phyloP scores from a whole-genome alignment of 2,888 invertebrate species.

The Dryobota labecula region DNA sequence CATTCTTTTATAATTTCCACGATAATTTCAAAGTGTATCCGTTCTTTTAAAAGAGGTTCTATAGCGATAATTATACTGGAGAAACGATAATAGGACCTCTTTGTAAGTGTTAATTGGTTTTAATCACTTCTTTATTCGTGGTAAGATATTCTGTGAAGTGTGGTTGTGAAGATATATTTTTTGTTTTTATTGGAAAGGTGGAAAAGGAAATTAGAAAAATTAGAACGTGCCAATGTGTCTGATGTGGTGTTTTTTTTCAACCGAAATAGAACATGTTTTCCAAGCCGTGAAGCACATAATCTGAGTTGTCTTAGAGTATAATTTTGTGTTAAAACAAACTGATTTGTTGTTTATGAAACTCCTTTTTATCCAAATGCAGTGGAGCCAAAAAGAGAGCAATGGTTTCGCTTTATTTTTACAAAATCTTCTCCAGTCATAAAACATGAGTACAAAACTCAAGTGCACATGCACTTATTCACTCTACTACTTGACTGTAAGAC shows the following conservation, averaged over 20 bases:
- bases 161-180: background rate
- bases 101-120: constrained; percentile 53
- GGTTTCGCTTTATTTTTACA: background rate
- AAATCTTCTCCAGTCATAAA: background rate
- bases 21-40: constrained; percentile 47
- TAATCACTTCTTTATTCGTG: constrained; percentile 39
- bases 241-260: background rate
- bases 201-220: background rate
- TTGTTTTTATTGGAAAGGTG: background rate
- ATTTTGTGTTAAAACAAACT: background rate
- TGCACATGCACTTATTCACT: constrained; percentile 12
- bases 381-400: background rate
- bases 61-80: constrained; percentile 52
- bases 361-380: background rate
- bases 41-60: constrained; percentile 35
- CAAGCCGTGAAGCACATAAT: background rate
- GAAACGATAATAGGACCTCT: constrained; percentile 22
- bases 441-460: constrained; percentile 3
- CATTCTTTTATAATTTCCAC: constrained; percentile 42
- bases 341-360: background rate
- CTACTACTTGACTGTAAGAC: constrained; percentile 17
- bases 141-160: constrained; percentile 13
- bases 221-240: background rate
- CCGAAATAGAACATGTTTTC: background rate
- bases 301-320: background rate